A percentile compares a stretch with the other conserved stretches of the same genome.
Conservation (phyloP, 2,888 invertebrate genomes). For the Sclerodermus sp. region DNA sequence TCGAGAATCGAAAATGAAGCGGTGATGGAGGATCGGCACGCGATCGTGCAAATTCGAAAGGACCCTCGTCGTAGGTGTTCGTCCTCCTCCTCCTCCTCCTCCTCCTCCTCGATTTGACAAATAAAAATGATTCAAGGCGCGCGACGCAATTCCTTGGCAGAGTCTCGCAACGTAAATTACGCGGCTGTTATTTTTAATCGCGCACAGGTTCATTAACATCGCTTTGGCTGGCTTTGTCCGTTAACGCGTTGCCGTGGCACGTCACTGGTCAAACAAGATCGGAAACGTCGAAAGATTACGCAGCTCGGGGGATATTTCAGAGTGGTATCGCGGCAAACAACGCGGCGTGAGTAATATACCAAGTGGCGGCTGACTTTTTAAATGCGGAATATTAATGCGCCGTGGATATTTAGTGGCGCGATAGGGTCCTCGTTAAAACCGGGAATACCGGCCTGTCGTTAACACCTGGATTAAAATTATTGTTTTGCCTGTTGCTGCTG, state of each 20-base stretch:
- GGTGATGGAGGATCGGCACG: no score
- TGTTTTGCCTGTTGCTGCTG: background rate
- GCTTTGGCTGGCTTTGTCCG: slow-evolving; percentile 24
- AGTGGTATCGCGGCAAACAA: background rate
- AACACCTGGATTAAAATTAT: background rate
- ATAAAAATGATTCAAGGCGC: background rate
- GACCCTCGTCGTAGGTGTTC: no score
- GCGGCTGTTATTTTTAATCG: background rate
- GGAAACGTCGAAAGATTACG: slow-evolving; percentile 3
- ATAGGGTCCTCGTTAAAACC: background rate
- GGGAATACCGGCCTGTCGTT: background rate
- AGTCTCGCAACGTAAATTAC: slow-evolving; percentile 5
- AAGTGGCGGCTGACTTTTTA: background rate
- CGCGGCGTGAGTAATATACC: background rate
- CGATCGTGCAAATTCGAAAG: no score
- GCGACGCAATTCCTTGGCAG: background rate
- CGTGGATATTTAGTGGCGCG: no score
- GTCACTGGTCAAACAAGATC: slow-evolving; percentile 25
- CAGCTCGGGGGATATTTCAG: background rate
- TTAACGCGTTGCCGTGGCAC: slow-evolving; percentile 18
- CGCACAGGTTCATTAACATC: slow-evolving; percentile 9
- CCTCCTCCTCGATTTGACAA: slow-evolving; percentile 9
- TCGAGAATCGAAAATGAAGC: background rate
- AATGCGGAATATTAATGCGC: background rate
- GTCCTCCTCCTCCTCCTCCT: slow-evolving; percentile 1